Evolutionary conservation across 1,140 invertebrate species (phyloP).

Genomic region (Leguminivora glycinivorella): DNA sequence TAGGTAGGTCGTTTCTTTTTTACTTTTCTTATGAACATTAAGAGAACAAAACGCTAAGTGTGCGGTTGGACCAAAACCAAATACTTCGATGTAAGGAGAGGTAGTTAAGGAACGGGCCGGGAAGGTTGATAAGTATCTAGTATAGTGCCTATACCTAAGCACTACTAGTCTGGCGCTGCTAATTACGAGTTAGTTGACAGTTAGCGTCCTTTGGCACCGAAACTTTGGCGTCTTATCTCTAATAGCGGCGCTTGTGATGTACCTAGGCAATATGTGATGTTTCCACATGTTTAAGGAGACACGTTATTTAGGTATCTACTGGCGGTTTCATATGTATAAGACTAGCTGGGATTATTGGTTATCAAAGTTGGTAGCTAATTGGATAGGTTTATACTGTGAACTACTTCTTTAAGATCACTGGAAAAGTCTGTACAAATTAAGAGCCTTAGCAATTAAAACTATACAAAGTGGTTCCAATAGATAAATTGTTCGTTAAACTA

Average conservation of each 20-base stretch:
- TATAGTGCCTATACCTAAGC: no score
- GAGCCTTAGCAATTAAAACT: no score
- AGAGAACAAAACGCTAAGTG: conserved; percentile 36
- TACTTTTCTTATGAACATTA: conserved; percentile 39
- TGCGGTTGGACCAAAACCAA: conserved; percentile 38
- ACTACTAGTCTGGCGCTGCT: conserved; percentile 38
- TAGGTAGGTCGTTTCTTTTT: conserved; percentile 37
- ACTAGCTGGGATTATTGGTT: no score
- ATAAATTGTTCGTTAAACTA: no score
- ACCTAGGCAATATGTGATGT: background rate
- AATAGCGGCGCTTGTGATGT: conserved; percentile 4
- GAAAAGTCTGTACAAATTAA: no score
- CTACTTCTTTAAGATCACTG: no score
- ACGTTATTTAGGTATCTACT: no score
- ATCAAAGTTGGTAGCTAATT: no score
- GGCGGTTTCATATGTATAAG: no score
- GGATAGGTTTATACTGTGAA: no score
- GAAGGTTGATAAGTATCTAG: conserved; percentile 43
- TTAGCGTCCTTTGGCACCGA: conserved; percentile 54
- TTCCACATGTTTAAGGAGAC: background rate
- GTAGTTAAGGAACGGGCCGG: conserved; percentile 32
- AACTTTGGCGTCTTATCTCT: conserved; percentile 44
- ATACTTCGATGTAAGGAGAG: conserved; percentile 31
- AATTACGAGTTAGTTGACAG: conserved; percentile 57
- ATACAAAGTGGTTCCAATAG: no score